Percentiles rank a stretch among this genome's conserved stretches.
These are phyloP conservation scores for Hyalella azteca DNA, from an alignment of 2,888 invertebrate species.

Conservation along the genomic window DNA sequence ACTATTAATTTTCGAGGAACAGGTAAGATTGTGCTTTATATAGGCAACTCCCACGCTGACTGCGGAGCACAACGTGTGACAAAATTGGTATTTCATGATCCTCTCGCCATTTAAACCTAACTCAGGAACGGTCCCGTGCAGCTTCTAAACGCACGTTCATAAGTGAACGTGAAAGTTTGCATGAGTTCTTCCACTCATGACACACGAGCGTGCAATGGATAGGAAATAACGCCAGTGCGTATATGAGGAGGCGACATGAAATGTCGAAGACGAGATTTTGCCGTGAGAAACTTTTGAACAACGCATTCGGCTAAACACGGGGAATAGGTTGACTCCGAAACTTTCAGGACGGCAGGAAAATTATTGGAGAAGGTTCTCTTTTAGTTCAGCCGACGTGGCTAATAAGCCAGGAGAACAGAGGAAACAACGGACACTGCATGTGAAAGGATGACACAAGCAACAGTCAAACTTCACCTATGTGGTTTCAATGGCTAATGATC, in stretches of 20 bases:
- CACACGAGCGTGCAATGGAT: not conserved
- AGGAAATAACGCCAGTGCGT: not conserved
- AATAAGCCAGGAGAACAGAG: not conserved
- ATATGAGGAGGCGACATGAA: not conserved
- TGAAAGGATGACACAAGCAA: constrained; percentile 20
- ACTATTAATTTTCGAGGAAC: not conserved
- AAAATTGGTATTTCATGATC: not conserved
- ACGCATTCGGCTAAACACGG: too few relatives aligned
- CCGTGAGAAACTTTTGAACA: constrained; percentile 10
- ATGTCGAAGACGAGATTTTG: not conserved
- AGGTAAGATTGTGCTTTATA: not conserved
- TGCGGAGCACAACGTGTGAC: constrained; percentile 1
- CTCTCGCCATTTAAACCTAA: too few relatives aligned
- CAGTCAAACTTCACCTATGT: not conserved
- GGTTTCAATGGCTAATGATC: not conserved
- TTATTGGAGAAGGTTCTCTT: not conserved
- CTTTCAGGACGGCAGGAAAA: not conserved
- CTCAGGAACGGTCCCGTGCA: too few relatives aligned
- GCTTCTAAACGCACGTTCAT: too few relatives aligned
- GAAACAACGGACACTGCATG: constrained; percentile 1
- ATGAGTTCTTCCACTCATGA: not conserved
- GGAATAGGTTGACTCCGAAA: not conserved
- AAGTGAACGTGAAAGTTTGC: constrained; percentile 26
- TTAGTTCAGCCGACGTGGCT: not conserved
- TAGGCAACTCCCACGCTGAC: not conserved